Conservation (phyloP, 2,797 vertebrate species). For the Diceros bicornis region DNA sequence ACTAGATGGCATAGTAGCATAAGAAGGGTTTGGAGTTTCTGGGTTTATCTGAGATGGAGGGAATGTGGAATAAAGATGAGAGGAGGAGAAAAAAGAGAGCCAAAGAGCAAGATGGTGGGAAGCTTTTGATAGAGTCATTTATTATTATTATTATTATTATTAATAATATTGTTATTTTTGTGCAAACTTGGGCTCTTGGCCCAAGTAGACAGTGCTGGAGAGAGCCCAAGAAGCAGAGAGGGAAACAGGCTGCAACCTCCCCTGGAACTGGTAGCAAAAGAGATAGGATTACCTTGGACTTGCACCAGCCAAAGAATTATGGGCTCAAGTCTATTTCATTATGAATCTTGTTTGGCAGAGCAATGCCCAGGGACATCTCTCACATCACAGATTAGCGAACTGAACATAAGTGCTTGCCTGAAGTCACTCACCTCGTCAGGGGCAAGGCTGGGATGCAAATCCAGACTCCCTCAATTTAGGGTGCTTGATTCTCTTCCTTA, state of each 20-base stretch:
- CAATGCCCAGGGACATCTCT: neutral
- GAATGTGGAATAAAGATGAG: neutral
- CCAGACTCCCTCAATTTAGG: neutral
- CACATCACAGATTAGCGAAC: neutral
- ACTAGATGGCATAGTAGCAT: neutral
- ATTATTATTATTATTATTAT: neutral
- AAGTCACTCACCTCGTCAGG: neutral
- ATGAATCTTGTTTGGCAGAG: neutral
- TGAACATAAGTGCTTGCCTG: neutral
- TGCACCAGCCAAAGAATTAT: neutral
- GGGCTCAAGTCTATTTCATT: neutral
- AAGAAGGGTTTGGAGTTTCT: neutral
- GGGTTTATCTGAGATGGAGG: neutral
- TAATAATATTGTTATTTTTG: neutral
- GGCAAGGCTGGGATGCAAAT: neutral
- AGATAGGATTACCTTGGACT: conserved; percentile 5
- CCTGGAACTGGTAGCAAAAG: neutral
- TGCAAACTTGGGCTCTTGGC: neutral
- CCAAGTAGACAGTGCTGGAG: neutral
- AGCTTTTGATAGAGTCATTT: neutral
- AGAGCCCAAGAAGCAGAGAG: neutral
- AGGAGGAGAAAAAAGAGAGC: neutral
- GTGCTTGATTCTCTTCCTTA: neutral
- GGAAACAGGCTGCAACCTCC: neutral
- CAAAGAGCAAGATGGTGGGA: neutral